Conservation (phyloP, 2,888 invertebrate species). For the Drosophila anomalipes region DNA sequence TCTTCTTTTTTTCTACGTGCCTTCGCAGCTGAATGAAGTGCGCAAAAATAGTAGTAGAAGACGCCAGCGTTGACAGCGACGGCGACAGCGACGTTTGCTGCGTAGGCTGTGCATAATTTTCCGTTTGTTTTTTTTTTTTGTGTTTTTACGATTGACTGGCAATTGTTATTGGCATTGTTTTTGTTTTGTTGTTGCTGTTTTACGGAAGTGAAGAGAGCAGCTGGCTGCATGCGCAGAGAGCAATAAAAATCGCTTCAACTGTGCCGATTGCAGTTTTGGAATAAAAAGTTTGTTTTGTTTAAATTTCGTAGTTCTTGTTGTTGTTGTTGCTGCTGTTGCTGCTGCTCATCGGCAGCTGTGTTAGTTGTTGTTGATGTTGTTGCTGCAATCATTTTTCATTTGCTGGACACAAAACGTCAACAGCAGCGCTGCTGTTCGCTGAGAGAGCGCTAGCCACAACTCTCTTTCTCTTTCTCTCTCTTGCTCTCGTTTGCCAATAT, state of each 20-base stretch:
- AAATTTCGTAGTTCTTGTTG: conserved; percentile 12
- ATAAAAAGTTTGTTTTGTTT: conserved; percentile 4
- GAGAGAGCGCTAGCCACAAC: neutral
- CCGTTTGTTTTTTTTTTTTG: conserved; percentile 5
- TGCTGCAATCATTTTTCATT: conserved; percentile 42
- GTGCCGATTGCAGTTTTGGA: conserved; percentile 24
- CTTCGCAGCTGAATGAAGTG: conserved; percentile 61
- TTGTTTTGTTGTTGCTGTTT: conserved; percentile 8
- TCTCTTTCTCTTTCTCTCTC: neutral
- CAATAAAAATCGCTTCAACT: neutral
- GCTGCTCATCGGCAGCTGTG: conserved; percentile 21
- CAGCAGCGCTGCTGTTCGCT: conserved; percentile 15
- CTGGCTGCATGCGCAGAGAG: conserved; percentile 47
- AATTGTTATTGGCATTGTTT: conserved; percentile 5
- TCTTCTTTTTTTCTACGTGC: conserved; percentile 23
- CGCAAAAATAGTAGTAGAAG: conserved; percentile 60
- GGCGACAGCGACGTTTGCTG: conserved; percentile 5
- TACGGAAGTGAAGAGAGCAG: neutral
- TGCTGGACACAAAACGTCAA: conserved; percentile 42
- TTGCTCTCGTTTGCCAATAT: too few relatives aligned
- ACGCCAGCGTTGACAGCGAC: conserved; percentile 17
- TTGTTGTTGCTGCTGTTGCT: conserved; percentile 23
- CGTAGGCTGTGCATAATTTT: conserved; percentile 38
- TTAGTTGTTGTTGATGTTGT: conserved; percentile 10
- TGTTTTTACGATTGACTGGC: neutral